Base-by-base conservation (phyloP, 2,888 invertebrate species). In the Criorhina ranunculi region DNA sequence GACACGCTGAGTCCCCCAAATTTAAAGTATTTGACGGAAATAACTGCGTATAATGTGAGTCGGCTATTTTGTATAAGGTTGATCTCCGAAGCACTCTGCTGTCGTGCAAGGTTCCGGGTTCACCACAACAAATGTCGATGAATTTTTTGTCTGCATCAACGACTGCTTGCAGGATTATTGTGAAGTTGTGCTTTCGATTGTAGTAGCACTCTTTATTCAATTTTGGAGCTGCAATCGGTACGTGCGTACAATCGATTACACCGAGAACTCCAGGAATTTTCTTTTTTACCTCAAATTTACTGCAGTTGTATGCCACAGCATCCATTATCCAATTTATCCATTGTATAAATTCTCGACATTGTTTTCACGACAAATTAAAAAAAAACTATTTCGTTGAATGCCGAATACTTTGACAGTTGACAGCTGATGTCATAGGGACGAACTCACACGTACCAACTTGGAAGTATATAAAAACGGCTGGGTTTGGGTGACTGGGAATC, bases 71-170 rank as follows among this genome's bases (percentile, higher is more conserved):
- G 15, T 51, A 80, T 0, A 85, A 42, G 5, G 66, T 29, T 1
- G 83, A 88, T 70, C 81, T 86, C 29, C 72, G 64, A 8, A 88
- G 66, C 33, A 88, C 85, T 69, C 88, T 69, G 8, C 86, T 86
- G 53, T 89, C 88, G 64, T 89, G 87, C 8, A 89, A 83, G 0
- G 88, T 80, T 9, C 88, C 88, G 8, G 89, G 87, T 59, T 88
- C 87, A 15, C 88, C 88, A 57, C 87, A 88, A 62, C 81, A 87
- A 5, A 89, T 75, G 62, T 88, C 87, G 6, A 87, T 7, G 3
- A 66, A 66, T 83, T 73, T 87, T 70, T 88, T 88, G 17, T 88
- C 80, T 0, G 78, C 83, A 83, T 88, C 87, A n/a, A 88, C 88
- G 15, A 89, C 88, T 12, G 77, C 88, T 72, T 88, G 88, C 15